Evolutionary conservation across 2,888 invertebrate species (phyloP), one percentile per base, ranked within the genome.

Genomic region (Vannuccia rotundouncinata): DNA sequence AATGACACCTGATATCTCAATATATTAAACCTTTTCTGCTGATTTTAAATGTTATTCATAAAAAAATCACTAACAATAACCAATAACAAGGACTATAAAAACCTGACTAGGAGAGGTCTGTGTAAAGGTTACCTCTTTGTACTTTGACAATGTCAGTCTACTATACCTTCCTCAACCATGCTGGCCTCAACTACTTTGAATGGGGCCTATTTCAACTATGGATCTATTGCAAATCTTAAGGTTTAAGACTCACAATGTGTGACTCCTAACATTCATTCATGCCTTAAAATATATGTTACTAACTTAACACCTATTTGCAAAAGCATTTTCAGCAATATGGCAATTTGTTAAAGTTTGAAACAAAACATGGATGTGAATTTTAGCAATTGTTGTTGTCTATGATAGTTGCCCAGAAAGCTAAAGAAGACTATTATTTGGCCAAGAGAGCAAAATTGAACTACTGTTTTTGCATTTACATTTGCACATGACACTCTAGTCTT

Each of bases 351-450:
- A 66, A 66, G 66, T 17, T 22, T 66, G 66, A 66, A 66, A 66
- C 66, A 66, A 45, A 22, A 13, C 66, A 66, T 5, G 25, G 25
- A n/a, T 66, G 66, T 66, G 66, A 66, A 13, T 22, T 5, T 13
- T 45, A 45, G 45, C 10, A 45, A 17, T 45, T 13, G 17, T 17
- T 45, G 45, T 13, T 17, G 45, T 45, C 45, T 17, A 45, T 13
- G 45, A 45, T 45, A 45, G 45, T 17, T 45, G 45, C 45, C 17
- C 45, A 45, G 45, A 45, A 17, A 45, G 45, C 45, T 27, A 13
- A 66, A 66, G 66, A 66, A 66, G 66, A 66, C 25, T 45, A 45
- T 66, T 66, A 66, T 66, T 66, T 66, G 22, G 66, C 5, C 66
- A 5, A 5, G 66, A 66, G 66, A 66, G 5, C 66, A 2, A 66